Evolutionary conservation across 2,888 invertebrate species (phyloP), one percentile per base, ranked within the genome.

Genomic region (Ellobium chinense): DNA sequence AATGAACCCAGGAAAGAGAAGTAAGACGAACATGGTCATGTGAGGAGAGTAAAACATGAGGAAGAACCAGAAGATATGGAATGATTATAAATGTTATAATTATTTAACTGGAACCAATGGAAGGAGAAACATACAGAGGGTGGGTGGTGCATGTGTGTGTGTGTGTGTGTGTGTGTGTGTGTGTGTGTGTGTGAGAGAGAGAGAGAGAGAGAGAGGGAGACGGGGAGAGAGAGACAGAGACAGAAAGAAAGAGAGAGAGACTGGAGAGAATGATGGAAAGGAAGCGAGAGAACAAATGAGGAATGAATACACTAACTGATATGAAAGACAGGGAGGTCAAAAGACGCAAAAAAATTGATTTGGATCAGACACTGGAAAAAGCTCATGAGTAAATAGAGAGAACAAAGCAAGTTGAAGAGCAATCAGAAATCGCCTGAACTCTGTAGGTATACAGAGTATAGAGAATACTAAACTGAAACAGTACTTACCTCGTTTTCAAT

Each of bases 401-500:
- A n/a, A n/a, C n/a, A n/a, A n/a, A n/a, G n/a, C n/a, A n/a, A n/a
- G n/a, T n/a, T n/a, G n/a, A n/a, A n/a, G n/a, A n/a, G n/a, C n/a
- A n/a, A n/a, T n/a, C n/a, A n/a, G n/a, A n/a, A n/a, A n/a, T n/a
- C n/a, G n/a, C n/a, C n/a, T n/a, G n/a, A n/a, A n/a, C n/a, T n/a
- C n/a, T n/a, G n/a, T n/a, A n/a, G n/a, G n/a, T n/a, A n/a, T n/a
- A n/a, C n/a, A n/a, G n/a, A n/a, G n/a, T n/a, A n/a, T n/a, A n/a
- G n/a, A n/a, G n/a, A n/a, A n/a, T n/a, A n/a, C n/a, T n/a, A 62
- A 29, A 0, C 34, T 4, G 24, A 0, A 21, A 37, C 21, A 68
- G 39, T 2, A 65, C 63, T 73, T 79, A 89, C 90, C 84, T 89
- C 84, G 82, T 90, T 90, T 69, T 88, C 82, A 37, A 90, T 86